Base-by-base conservation (phyloP, 2,797 vertebrate genomes). In the Gymnocypris eckloni region DNA sequence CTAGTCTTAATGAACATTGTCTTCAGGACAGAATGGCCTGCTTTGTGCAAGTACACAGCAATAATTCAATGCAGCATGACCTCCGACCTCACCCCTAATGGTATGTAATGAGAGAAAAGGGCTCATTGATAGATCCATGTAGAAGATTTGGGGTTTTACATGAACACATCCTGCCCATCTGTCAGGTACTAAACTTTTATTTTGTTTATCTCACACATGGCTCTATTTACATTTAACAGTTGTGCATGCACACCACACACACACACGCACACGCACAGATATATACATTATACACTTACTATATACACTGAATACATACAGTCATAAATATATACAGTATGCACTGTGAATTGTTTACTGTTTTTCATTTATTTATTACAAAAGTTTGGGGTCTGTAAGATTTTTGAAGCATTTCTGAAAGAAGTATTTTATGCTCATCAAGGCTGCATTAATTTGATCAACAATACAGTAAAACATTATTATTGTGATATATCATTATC, bases 31-130 rank as follows among this genome's bases (percentile, higher is more conserved):
- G 81, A 83, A 85, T 85, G 79, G 22, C 41, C 37, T 20, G 48
- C 85, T 87, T 87, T 90, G 88, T 86, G 41, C 20, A 83, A 67
- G 48, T 50, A 86, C 85, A 89, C 82, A 83, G 71, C 43, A n/a
- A 86, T 79, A 87, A 86, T 87, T 89, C 78, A 79, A 72, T 66
- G 28, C 45, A 85, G 69, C 7, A 9, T 5, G 85, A 88, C 77
- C 87, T 83, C 33, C 8, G 83, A 87, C 80, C 87, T 88, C 39
- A 9, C 15, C 54, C 37, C 25, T 13, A 81, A 78, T 54, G 33
- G 41, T 28, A 71, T 28, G 85, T 82, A 83, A 78, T 78, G 61
- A 79, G 84, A 86, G 85, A 86, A 33, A 69, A 69, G 45, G 20
- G 54, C 50, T 79, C 79, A 67, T 78, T 83, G 89, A 71, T 73